phyloP scores from a whole-genome alignment of 2,113 vertebrate species.

The Talpa occidentalis region DNA sequence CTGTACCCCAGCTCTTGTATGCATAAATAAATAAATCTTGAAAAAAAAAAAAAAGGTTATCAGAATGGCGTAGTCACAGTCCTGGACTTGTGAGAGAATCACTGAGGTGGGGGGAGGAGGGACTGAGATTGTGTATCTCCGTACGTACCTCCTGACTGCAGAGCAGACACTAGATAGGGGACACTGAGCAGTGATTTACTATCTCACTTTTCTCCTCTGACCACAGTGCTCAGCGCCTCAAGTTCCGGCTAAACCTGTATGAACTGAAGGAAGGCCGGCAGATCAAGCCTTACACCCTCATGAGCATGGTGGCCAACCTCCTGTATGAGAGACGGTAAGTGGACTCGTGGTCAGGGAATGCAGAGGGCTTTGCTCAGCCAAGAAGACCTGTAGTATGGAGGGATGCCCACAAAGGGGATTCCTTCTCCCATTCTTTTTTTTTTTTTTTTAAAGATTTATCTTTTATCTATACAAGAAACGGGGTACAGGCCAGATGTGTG shows the following conservation, averaged over 20 bases:
- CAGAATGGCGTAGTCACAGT: not conserved
- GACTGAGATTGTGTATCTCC: not conserved
- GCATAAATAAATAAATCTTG: too few relatives aligned
- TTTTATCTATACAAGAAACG: too few relatives aligned
- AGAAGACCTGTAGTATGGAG: not conserved
- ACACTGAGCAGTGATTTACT: not conserved
- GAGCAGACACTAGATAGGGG: not conserved
- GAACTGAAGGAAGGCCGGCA: constrained; percentile 98
- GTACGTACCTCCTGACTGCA: not conserved
- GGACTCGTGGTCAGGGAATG: not conserved
- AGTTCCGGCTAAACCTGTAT: constrained; percentile 97
- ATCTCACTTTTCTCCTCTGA: not conserved
- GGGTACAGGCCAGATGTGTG: too few relatives aligned
- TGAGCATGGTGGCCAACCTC: constrained; percentile 99
- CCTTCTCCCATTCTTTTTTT: not conserved
- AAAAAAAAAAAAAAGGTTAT: too few relatives aligned
- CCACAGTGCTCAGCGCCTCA: constrained; percentile 94
- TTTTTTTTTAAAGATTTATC: too few relatives aligned
- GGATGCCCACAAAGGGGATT: not conserved
- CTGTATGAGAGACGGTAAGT: constrained; percentile 95
- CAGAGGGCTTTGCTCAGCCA: not conserved
- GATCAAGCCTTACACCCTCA: constrained; percentile 98
- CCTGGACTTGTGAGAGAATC: not conserved
- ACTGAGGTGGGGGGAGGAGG: not conserved
- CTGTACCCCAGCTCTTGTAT: too few relatives aligned